Evolutionary conservation across 2,797 vertebrate species (phyloP), one percentile per base, ranked within the genome.

Genomic region (Enteromius radiatus): DNA sequence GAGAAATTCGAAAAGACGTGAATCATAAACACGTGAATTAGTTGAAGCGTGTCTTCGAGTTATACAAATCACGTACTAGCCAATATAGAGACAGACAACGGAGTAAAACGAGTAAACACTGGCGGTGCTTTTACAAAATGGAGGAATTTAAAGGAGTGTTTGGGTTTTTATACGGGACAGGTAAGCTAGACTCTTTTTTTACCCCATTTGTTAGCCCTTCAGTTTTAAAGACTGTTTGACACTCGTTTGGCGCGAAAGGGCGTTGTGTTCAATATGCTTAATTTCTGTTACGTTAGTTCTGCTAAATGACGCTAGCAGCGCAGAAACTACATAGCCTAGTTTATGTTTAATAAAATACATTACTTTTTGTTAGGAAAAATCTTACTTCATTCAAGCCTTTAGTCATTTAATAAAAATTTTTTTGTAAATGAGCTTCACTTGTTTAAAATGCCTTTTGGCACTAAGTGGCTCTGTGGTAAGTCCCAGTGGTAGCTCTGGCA

Each of bases 391-490:
- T 77, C 17, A 65, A 38, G 41, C 26, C 28, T 64, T 76, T 26
- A 26, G 63, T 52, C 4, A 49, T 65, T 78, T 10, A 67, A 65
- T 28, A 49, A n/a, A n/a, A n/a, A n/a, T n/a, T 36, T 65, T 67
- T 79, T 79, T 69, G 47, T 14, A 69, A 59, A 59, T 56, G 36
- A 69, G 38, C 49, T 69, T 69, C 15, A 56, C 17, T 80, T 36
- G 28, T 47, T 28, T 73, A 36, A 73, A 73, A 64, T 73, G 63
- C 47, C 21, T 36, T 81, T 31, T 80, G 78, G 67, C 78, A 45
- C 26, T 61, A 61, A 61, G 68, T 59, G 76, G 45, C 54, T 64
- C 67, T 61, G 67, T 80, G 61, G 83, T 63, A 68, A 47, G 59
- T 47, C 41, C 11, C 65, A 23, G 21, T 67, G 76, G n/a, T 3